Conservation (phyloP, 1,140 invertebrate species). For the Pogonomyrmex californicus region DNA sequence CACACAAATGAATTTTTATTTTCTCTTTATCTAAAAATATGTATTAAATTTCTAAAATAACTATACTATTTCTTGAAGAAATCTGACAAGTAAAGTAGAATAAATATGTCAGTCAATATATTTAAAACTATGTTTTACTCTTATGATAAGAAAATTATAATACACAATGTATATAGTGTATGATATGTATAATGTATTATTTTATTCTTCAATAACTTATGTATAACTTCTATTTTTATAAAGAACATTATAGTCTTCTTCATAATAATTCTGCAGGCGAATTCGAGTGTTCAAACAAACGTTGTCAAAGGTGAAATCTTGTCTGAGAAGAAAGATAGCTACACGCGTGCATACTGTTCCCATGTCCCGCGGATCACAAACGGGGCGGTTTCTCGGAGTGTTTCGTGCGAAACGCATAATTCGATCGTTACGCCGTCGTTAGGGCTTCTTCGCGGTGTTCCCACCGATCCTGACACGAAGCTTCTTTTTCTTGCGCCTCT, state of each 20-base stretch:
- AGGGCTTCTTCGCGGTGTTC: slow-evolving; percentile 35
- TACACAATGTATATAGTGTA: not conserved
- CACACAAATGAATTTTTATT: not conserved
- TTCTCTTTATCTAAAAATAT: not conserved
- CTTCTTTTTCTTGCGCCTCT: not conserved
- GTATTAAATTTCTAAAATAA: not conserved
- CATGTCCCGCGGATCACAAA: slow-evolving; percentile 36
- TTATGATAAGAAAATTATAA: slow-evolving; percentile 17
- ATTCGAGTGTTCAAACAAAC: not conserved
- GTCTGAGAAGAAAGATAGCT: not conserved
- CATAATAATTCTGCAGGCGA: not conserved
- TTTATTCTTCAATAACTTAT: not conserved
- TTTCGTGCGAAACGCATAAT: slow-evolving; percentile 67
- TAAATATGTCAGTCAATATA: slow-evolving; percentile 20
- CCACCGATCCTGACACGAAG: slow-evolving; percentile 53
- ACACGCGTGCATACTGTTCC: slow-evolving; percentile 23
- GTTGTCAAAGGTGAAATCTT: not conserved
- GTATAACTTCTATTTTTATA: slow-evolving; percentile 10
- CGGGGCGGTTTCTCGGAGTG: slow-evolving; percentile 63
- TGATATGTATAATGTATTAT: not conserved
- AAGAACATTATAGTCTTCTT: not conserved
- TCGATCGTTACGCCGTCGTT: slow-evolving; percentile 62
- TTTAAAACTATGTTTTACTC: not conserved
- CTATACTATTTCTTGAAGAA: not conserved
- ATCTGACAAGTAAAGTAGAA: not conserved